Percentiles rank a stretch among this genome's conserved stretches.
Conservation (phyloP, 2,113 vertebrate species). For the Ceyx melanurus region DNA sequence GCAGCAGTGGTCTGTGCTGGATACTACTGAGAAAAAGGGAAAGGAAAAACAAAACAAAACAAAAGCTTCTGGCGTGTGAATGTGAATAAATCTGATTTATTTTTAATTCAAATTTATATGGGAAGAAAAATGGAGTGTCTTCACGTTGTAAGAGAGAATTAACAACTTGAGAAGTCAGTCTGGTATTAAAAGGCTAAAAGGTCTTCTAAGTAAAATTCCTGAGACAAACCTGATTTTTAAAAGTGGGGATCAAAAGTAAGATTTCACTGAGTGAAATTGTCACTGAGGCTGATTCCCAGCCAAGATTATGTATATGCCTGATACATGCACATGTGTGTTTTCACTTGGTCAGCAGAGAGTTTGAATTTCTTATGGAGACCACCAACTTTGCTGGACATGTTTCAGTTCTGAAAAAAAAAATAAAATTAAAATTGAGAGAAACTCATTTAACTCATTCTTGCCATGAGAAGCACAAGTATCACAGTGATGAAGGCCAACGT, state of each 20-base stretch:
- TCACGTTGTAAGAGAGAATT: background rate
- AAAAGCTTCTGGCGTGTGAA: background rate
- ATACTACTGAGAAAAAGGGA: background rate
- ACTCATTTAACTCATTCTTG: slow-evolving; percentile 58
- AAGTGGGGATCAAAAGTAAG: slow-evolving; percentile 21
- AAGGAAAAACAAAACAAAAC: background rate
- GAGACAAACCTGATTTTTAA: slow-evolving; percentile 37
- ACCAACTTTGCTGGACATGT: slow-evolving; percentile 67
- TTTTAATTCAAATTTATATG: background rate
- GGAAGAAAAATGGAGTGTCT: background rate
- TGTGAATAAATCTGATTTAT: background rate
- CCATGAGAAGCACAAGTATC: background rate
- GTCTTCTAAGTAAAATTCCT: slow-evolving; percentile 25
- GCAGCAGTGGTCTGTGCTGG: rapidly evolving
- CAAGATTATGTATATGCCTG: slow-evolving; percentile 57
- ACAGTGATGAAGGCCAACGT: rapidly evolving
- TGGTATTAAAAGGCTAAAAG: background rate
- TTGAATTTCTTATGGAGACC: slow-evolving; percentile 69
- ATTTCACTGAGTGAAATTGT: slow-evolving; percentile 65
- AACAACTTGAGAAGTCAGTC: background rate
- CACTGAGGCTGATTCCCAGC: slow-evolving; percentile 50
- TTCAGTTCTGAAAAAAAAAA: slow-evolving; percentile 28
- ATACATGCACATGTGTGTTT: slow-evolving; percentile 66
- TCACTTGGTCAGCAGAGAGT: slow-evolving; percentile 71
- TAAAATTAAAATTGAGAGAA: background rate